Base-by-base conservation (phyloP, 2,888 invertebrate species). In the Acleris laterana region DNA sequence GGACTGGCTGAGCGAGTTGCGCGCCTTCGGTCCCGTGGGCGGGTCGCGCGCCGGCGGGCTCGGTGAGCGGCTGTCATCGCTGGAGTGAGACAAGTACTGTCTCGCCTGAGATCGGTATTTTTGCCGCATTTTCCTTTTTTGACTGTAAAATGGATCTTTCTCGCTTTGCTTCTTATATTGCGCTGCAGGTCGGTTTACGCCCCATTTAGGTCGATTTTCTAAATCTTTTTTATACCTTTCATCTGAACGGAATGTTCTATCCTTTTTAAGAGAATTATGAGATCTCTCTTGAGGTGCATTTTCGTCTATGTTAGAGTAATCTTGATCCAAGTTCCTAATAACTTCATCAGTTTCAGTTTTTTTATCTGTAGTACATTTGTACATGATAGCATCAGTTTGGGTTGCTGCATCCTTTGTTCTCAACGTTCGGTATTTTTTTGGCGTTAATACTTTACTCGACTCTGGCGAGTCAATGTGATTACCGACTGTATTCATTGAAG, bases 151-250 rank as follows among this genome's bases (percentile, higher is more conserved):
- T 0, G 97, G 97, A 90, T 98, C 98, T 77, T 97, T 96, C 83
- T 98, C 98, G 78, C 97, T 97, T 87, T 98, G 97, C 79, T 97
- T 97, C 68, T 97, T 94, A 80, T 97, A 98, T 76, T 97, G 95
- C 11, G 96, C 96, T 25, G 95, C 95, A 5, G 97, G 97, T 71
- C 95, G 93, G 75, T 96, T 96, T 2, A 95, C 96, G 50, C 96
- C 95, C 96, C 96, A 95, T 87, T 96, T 95, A 13, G 96, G 95
- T 65, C 96, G 93, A 82, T 94, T 94, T 79, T 94, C 94, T 75
- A 95, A 88, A 76, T 92, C 90, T 85, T 94, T 93, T 81, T 94
- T 93, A 65, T 83, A 91, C 65, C 93, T 84, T 75, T 94, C 94
- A 71, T 94, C 93, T 7, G 94, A 93, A 63, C 94, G 86, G 62